These are phyloP conservation scores for Drosophila tropicalis DNA, from an alignment of 1,140 invertebrate genomes.

Conservation along the genomic window DNA sequence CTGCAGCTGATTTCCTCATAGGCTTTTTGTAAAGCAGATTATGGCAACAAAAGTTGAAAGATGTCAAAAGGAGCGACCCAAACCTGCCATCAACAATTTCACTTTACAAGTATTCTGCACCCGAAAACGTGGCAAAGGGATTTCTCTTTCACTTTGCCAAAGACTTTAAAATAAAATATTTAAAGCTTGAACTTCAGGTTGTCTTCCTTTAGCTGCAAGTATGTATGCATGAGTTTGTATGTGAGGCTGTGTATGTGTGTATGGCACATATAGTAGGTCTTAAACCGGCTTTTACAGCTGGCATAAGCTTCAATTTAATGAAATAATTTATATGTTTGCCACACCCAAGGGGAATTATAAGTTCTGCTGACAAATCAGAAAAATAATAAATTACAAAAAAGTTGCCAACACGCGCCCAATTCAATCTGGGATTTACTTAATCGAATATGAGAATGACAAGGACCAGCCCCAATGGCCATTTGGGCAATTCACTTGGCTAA, in stretches of 20 bases:
- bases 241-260: not conserved
- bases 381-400: slow-evolving; percentile 74
- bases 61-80: slow-evolving; percentile 4
- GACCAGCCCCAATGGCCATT: not conserved
- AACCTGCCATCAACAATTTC: slow-evolving; percentile 15
- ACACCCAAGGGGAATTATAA: slow-evolving; percentile 52
- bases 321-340: slow-evolving; percentile 64
- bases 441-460: slow-evolving; percentile 65
- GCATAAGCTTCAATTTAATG: slow-evolving; percentile 57
- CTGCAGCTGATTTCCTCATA: not conserved
- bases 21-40: slow-evolving; percentile 5
- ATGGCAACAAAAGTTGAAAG: slow-evolving; percentile 12
- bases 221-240: slow-evolving; percentile 21
- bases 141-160: not conserved
- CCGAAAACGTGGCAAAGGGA: not conserved
- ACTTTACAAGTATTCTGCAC: not conserved
- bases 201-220: not conserved
- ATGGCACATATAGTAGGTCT: slow-evolving; percentile 32
- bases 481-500: not conserved
- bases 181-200: slow-evolving; percentile 46
- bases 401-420: slow-evolving; percentile 42
- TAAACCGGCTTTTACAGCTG: slow-evolving; percentile 62
- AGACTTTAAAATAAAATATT: slow-evolving; percentile 42
- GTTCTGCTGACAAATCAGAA: slow-evolving; percentile 73
- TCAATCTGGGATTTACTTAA: slow-evolving; percentile 63